A percentile compares a stretch with the other conserved stretches of the same genome.
Evolutionary conservation across 2,888 invertebrate species (phyloP).

Genomic region (Meloe dianella): DNA sequence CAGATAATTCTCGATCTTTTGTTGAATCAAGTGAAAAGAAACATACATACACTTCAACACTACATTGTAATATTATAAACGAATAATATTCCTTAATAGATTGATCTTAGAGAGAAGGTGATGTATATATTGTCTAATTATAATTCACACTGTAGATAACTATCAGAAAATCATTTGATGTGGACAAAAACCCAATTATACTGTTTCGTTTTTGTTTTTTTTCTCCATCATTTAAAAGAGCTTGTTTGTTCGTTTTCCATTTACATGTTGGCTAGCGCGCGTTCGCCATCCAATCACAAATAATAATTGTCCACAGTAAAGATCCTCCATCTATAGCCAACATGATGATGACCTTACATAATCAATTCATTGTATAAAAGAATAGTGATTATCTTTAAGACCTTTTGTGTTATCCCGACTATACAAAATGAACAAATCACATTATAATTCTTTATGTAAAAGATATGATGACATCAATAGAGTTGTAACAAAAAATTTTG

Average conservation of each 20-base stretch:
- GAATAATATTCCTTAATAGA: slow-evolving; percentile 30
- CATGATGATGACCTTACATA: slow-evolving; percentile 38
- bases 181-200: slow-evolving; percentile 33
- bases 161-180: slow-evolving; percentile 24
- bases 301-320: slow-evolving; percentile 3
- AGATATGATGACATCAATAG: slow-evolving; percentile 33
- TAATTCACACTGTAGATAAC: slow-evolving; percentile 34
- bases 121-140: slow-evolving; percentile 35
- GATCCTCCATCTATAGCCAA: background rate
- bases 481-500: slow-evolving; percentile 22
- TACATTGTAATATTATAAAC: background rate
- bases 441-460: slow-evolving; percentile 28
- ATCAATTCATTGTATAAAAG: slow-evolving; percentile 42
- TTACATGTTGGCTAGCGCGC: slow-evolving; percentile 21
- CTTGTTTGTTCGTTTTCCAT: slow-evolving; percentile 3
- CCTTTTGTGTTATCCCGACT: slow-evolving; percentile 33
- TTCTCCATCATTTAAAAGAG: background rate
- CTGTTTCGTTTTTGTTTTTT: background rate
- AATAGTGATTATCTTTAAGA: slow-evolving; percentile 36
- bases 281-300: slow-evolving; percentile 10
- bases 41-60: slow-evolving; percentile 13
- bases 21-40: slow-evolving; percentile 15
- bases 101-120: slow-evolving; percentile 24
- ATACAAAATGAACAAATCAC: slow-evolving; percentile 31
- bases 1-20: slow-evolving; percentile 4